Base-by-base conservation (phyloP, 1,140 invertebrate genomes). In the Drosophila santomea region DNA sequence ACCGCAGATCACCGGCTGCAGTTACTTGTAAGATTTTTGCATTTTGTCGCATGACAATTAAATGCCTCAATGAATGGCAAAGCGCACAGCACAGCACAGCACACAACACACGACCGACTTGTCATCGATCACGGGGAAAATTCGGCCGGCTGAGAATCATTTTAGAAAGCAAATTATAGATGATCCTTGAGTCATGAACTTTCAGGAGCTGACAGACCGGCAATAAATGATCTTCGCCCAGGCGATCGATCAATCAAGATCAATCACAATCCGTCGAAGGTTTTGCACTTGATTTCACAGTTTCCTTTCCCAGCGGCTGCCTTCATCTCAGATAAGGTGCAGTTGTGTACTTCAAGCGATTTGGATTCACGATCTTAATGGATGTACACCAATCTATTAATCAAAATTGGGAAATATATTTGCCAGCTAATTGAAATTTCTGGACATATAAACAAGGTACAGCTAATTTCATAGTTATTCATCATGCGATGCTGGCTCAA, bases 11-110 rank as follows among this genome's bases (percentile, higher is more conserved):
- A 71, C 64, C 67, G 52, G 67, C 66, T 71, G 64, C 64, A 66
- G 64, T 58, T 71, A 50, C 64, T 71, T 71, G 67, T 71, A 71
- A 69, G 67, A 71, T 71, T 71, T 83, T 83, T 83, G 80, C 81
- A 84, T 84, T 83, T 83, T 83, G 80, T 83, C 80, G 80, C 80
- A 82, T 84, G 80, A 83, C 80, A 83, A 83, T 83, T 84, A 83
- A 83, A 83, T 84, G 80, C 71, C 83, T 80, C 72, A 83, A 62
- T 83, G 80, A 83, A 83, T 84, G 80, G 80, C 80, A 83, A 73
- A 77, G 45, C 45, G 3, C 17, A 47, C 45, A 47, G 12, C 45
- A 50, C 47, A 50, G 3, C 17, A 47, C 45, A 47, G 12, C 45
- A 50, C 47, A 50, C 44, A 50, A 28, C 47, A 32, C 47, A 50